Evolutionary conservation across 2,797 vertebrate genomes (phyloP), one percentile per base, ranked within the genome.

Genomic region (Sebastes kiyomatsui): DNA sequence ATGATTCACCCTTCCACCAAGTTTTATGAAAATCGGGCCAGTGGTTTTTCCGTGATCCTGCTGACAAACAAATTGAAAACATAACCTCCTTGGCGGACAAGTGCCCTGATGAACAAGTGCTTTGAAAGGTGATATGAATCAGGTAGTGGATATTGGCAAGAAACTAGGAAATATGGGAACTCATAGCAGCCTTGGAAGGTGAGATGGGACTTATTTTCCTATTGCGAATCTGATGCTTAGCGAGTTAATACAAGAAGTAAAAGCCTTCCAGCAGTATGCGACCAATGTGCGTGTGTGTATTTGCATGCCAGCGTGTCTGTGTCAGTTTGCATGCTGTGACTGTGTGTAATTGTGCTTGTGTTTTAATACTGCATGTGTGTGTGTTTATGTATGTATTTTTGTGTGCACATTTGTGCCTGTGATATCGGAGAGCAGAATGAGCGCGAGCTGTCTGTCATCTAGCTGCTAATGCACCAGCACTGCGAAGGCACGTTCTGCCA

Each of bases 371-470:
- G 42, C 64, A 10, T 74, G 72, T 72, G 79, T 74, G 79, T 68
- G 61, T 81, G 64, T 84, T 25, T 86, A 42, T 67, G 14, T 30
- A 11, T 59, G 69, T 68, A 46, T 87, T 62, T 89, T 2, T 52
- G 70, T 68, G 80, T 65, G 68, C 67, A 84, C 85, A 90, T 87
- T 84, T 87, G 87, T 79, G 80, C 72, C 77, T 90, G 83, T 93
- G 92, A 91, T 91, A 91, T 52, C 61, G 75, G 90, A 88, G 86
- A 86, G 82, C 82, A 58, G 72, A 59, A 73, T 77, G 84, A 81
- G 75, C 81, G 78, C 56, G 88, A 87, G 73, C 84, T 87, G 91
- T 90, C 88, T 87, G 89, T 93, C 90, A 92, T 89, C 85, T 81
- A 27, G 77, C 84, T 72, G 86, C 86, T 92, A 90, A 89, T 84